Evolutionary conservation across 2,888 invertebrate genomes (phyloP), one percentile per base, ranked within the genome.

Genomic region (Adelphocoris suturalis): DNA sequence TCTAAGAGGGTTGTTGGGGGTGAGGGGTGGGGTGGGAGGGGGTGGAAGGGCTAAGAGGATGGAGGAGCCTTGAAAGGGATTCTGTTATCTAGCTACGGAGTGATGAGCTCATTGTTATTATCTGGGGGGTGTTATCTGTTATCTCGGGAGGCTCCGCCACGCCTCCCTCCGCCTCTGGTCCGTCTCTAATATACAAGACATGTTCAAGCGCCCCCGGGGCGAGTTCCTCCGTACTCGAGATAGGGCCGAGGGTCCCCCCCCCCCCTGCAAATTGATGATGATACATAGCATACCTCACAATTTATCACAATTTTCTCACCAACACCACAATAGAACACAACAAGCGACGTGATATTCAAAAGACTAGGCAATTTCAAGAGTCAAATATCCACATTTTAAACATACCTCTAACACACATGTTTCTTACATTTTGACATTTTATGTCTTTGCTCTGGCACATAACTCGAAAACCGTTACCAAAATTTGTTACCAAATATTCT

Each of bases 81-180:
- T 37, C 37, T 85, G 85, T 85, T 85, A 85, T 85, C 85, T 85
- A 23, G 46, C 37, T 85, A 85, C 85, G 85, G 85, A 85, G 85
- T 85, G 85, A 85, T 85, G 85, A 85, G 85, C 85, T 85, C 85
- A 85, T 85, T 85, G 85, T 85, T 68, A 85, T 85, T 85, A 85
- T 85, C 85, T 85, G 57, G 19, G 85, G 52, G 27, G 85, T 57
- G 61, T 61, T 85, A 85, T 57, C 57, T 57, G 81, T 81, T 47
- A 76, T 28, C 76, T 46, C 16, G 28, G 76, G 37, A 76, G 28
- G 76, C 76, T 46, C n/a, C 76, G 46, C 76, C 46, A 16, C 76
- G 37, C 37, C 46, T 76, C 37, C 76, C 7, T 46, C 28, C 76
- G 14, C 76, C 37, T 12, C 76, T 0, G 12, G 5, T 28, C 76